A percentile compares a stretch with the other conserved stretches of the same genome.
Evolutionary conservation across 2,888 invertebrate genomes (phyloP).

Genomic region (Agrochola lota): DNA sequence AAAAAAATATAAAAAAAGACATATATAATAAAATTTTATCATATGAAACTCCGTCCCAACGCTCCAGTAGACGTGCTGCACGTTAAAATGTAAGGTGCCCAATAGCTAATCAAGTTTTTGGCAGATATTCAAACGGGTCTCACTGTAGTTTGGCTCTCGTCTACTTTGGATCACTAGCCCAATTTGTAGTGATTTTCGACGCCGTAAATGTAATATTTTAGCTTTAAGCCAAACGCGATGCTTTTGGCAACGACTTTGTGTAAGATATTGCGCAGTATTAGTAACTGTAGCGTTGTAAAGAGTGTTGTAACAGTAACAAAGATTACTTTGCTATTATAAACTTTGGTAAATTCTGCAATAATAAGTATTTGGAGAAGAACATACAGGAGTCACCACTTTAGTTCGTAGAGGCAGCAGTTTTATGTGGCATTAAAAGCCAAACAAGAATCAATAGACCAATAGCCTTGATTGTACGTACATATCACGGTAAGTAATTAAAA

Average conservation of each 20-base stretch:
- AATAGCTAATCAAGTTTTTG: slow-evolving; percentile 62
- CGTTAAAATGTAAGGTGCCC: slow-evolving; percentile 39
- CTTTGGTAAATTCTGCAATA: no score
- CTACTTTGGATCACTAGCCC: slow-evolving; percentile 50
- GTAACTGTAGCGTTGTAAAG: neutral
- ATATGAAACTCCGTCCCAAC: neutral
- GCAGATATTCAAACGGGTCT: slow-evolving; percentile 59
- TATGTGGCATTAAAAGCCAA: no score
- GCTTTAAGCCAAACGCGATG: slow-evolving; percentile 21
- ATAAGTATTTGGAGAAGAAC: no score
- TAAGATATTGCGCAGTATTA: slow-evolving; percentile 15
- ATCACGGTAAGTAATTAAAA: no score
- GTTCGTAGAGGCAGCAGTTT: no score
- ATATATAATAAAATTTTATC: neutral
- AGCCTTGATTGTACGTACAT: no score
- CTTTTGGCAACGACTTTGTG: slow-evolving; percentile 21
- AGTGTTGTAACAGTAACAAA: neutral
- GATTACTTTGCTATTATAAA: neutral
- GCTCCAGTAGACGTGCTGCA: slow-evolving; percentile 18
- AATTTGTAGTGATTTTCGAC: slow-evolving; percentile 62
- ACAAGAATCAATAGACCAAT: no score
- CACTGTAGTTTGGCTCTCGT: slow-evolving; percentile 58
- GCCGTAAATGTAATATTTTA: slow-evolving; percentile 48
- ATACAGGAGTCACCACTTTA: no score
- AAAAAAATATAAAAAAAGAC: no score